phyloP scores from a whole-genome alignment of 2,113 vertebrate species.

The Cynocephalus volans region DNA sequence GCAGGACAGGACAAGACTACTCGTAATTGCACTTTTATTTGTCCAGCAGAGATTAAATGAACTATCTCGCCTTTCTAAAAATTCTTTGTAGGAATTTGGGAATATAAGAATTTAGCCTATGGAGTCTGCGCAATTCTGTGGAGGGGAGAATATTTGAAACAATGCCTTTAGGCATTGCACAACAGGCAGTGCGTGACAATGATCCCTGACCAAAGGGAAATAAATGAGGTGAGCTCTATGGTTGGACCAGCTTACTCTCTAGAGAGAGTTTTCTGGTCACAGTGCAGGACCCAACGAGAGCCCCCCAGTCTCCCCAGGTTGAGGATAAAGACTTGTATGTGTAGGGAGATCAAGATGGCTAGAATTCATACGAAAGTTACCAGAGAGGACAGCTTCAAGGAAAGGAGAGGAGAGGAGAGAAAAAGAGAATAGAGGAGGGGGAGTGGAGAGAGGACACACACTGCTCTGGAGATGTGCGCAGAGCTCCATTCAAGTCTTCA shows the following conservation, averaged over 20 bases:
- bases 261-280: not conserved
- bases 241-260: not conserved
- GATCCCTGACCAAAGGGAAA: not conserved
- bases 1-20: not conserved
- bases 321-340: not conserved
- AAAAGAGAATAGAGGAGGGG: not conserved
- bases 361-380: not conserved
- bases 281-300: not conserved
- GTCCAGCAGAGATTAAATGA: not conserved
- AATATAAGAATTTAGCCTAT: not conserved
- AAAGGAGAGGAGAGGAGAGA: not conserved
- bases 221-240: not conserved
- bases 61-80: not conserved
- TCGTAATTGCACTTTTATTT: slow-evolving; percentile 2
- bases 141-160: not conserved
- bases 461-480: not conserved
- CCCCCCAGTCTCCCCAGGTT: not conserved
- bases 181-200: not conserved
- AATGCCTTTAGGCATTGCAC: not conserved
- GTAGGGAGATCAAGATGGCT: not conserved
- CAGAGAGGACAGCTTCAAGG: not conserved
- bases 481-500: not conserved
- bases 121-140: not conserved
- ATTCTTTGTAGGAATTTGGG: not conserved
- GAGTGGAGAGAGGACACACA: not conserved